Percentiles rank a stretch among this genome's conserved stretches.
These are phyloP conservation scores for Dicentrarchus labrax DNA, from an alignment of 2,113 vertebrate genomes.

Conservation along the genomic window DNA sequence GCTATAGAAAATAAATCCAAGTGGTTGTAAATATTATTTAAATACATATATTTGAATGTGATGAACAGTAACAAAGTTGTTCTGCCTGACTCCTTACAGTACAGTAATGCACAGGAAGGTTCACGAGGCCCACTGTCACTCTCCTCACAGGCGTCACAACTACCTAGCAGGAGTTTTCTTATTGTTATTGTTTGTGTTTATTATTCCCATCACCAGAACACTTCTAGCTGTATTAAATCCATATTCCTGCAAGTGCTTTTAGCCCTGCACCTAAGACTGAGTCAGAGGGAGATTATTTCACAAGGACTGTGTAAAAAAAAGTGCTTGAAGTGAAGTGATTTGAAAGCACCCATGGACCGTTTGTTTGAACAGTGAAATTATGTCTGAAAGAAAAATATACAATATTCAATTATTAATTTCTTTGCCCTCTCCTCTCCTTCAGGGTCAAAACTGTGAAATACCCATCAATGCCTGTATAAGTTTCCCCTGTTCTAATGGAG, in stretches of 20 bases:
- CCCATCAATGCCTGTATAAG: constrained; percentile 94
- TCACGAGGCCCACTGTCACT: not conserved
- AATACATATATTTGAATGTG: too few species aligned
- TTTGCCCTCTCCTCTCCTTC: constrained; percentile 21
- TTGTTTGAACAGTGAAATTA: constrained; percentile 25
- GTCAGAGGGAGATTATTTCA: not conserved
- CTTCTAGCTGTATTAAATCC: not conserved
- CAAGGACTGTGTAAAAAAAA: not conserved
- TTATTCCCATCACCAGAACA: not conserved
- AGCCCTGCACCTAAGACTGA: not conserved
- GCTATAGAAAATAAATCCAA: not conserved
- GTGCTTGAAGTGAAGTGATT: not conserved
- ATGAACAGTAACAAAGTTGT: too few species aligned
- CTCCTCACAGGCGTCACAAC: too few species aligned
- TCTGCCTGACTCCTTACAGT: too few species aligned
- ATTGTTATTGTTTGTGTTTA: too few species aligned
- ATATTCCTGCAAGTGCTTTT: not conserved
- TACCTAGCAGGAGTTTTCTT: not conserved
- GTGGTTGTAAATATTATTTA: too few species aligned
- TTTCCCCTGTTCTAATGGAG: constrained; percentile 92
- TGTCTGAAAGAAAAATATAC: not conserved
- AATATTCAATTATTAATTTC: constrained; percentile 13
- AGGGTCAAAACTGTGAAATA: constrained; percentile 93
- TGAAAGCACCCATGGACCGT: rapidly evolving
- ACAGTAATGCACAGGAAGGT: too few species aligned